Conservation (phyloP, 1,140 invertebrate species). For the Phenacoccus solenopsis region DNA sequence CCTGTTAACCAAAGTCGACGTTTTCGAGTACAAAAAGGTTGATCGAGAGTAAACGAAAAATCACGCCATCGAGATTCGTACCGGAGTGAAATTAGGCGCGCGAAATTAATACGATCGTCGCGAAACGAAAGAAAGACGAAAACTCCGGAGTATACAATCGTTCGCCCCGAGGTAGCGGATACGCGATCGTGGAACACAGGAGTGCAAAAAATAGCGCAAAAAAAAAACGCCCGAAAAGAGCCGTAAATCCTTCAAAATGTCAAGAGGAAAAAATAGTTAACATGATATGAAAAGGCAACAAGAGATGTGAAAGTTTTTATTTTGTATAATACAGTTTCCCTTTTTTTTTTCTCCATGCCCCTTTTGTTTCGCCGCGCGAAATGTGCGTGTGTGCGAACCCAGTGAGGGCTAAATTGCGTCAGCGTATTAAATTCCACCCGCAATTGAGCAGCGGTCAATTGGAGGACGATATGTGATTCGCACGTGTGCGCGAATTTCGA, state of each 20-base stretch:
- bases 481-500: too few relatives aligned
- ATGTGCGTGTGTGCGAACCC: neutral
- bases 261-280: neutral
- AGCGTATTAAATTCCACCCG: too few relatives aligned
- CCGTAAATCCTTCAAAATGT: neutral
- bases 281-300: slow-evolving; percentile 1
- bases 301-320: neutral
- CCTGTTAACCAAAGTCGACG: neutral
- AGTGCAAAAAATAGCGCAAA: neutral
- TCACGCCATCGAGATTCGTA: too few relatives aligned
- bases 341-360: neutral
- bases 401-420: neutral
- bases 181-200: neutral
- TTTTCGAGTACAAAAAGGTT: too few relatives aligned
- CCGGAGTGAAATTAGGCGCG: too few relatives aligned
- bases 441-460: too few relatives aligned
- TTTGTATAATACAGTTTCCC: neutral
- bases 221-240: neutral
- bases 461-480: too few relatives aligned
- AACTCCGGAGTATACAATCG: too few relatives aligned
- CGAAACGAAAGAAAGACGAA: too few relatives aligned
- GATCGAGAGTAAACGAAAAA: too few relatives aligned
- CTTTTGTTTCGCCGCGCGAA: neutral
- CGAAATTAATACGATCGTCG: too few relatives aligned
- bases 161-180: too few relatives aligned